phyloP scores from a whole-genome alignment of 1,140 invertebrate species.

The Trichogramma pretiosum region DNA sequence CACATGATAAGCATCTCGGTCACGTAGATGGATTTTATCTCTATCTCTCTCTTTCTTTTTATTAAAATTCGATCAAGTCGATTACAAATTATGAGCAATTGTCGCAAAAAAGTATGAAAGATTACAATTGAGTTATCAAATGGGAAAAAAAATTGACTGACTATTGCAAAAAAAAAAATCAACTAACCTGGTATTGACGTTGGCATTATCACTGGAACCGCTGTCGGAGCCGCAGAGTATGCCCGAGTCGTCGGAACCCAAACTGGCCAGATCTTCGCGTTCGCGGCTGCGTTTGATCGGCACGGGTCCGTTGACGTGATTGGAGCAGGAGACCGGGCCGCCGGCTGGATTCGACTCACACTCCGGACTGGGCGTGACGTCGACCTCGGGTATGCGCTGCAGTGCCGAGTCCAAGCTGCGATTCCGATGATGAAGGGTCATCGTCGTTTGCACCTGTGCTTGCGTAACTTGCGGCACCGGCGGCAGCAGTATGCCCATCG shows the following conservation, averaged over 20 bases:
- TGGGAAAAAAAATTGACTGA: too few relatives aligned
- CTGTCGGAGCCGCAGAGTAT: conserved; percentile 67
- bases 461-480: conserved; percentile 56
- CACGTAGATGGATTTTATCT: too few relatives aligned
- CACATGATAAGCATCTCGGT: too few relatives aligned
- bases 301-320: conserved; percentile 16
- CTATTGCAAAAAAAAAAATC: too few relatives aligned
- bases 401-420: conserved; percentile 79
- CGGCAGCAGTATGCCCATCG: conserved; percentile 67
- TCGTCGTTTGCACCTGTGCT: conserved; percentile 42
- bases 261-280: conserved; percentile 60
- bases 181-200: conserved; percentile 33
- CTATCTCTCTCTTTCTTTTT: too few relatives aligned
- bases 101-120: too few relatives aligned
- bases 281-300: conserved; percentile 36
- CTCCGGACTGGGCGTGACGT: conserved; percentile 70
- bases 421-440: conserved; percentile 74
- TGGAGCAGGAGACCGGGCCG: conserved; percentile 20
- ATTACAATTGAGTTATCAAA: too few relatives aligned
- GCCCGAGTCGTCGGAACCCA: conserved; percentile 79
- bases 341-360: conserved; percentile 49
- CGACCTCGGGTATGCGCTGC: conserved; percentile 76
- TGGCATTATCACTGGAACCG: conserved; percentile 42
- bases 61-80: too few relatives aligned
- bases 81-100: too few relatives aligned